Base-by-base conservation (phyloP, 2,797 vertebrate genomes). In the Arnoldichthys spilopterus region DNA sequence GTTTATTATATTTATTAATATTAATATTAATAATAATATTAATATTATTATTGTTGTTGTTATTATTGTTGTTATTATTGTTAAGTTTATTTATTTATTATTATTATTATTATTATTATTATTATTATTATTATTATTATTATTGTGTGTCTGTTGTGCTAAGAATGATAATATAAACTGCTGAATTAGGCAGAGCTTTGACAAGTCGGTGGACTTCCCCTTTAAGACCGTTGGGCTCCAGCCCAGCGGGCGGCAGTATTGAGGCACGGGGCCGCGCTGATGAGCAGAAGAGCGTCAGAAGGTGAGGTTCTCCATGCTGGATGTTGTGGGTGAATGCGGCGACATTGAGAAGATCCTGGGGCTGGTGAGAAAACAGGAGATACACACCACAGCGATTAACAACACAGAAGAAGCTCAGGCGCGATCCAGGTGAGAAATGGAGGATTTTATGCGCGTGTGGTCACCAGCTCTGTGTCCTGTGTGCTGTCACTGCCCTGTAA, bases 221-320 rank as follows among this genome's bases (percentile, higher is more conserved):
- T 26, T 24, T 34, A 12, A n/a, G 47, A 34, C 34, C 37, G 72
- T 6, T 59, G n/a, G 0, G 51, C 56, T 28, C 69, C 66, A 37
- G 45, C 32, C 15, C 76, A 77, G 20, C 15, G 62, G 67, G 45
- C 3, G 76, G 67, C 76, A 43, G 47, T 51, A 51, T 8, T 15
- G 24, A 37, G 43, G 1, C 43, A 11, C 28, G 15, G 9, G 24
- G 26, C 2, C 40, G 6, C 32, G 13, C 8, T 7, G 24, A 12
- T 49, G 40, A 77, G 13, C n/a, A 13, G 5, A 37, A 32, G n/a
- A 5, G 1, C 22, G 7, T 5, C 30, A 51, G 54, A 77, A 77
- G 75, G 70, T 70, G 28, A n/a, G 20, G 15, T n/a, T n/a, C 0
- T 68, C 45, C 54, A 51, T 24, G 40, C 7, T 54, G 75, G 34